Conservation (phyloP, 1,140 invertebrate genomes). For the Ceratitis capitata region DNA sequence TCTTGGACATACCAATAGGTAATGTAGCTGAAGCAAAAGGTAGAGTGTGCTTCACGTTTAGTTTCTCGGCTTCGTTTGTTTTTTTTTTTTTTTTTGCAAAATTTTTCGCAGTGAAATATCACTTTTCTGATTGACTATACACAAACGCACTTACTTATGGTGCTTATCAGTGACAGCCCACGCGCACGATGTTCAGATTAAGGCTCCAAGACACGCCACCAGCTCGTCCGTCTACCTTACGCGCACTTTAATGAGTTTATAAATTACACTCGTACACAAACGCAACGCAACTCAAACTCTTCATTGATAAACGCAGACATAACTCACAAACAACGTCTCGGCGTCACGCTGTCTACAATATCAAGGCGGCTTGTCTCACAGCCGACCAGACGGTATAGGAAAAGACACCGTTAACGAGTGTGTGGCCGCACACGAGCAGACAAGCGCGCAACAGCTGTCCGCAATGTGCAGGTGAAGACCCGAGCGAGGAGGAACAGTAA, state of each 20-base stretch:
- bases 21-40: not conserved
- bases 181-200: not conserved
- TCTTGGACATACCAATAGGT: not conserved
- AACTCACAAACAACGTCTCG: not conserved
- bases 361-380: not conserved
- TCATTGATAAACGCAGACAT: not conserved
- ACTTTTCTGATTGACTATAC: conserved; percentile 19
- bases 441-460: conserved; percentile 18
- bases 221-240: not conserved
- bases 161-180: not conserved
- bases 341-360: conserved; percentile 5
- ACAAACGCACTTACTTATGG: not conserved
- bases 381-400: not conserved
- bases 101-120: not conserved
- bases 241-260: not conserved
- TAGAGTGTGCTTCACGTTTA: not conserved
- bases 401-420: not conserved
- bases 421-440: not conserved
- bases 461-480: not conserved
- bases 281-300: not conserved
- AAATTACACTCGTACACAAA: not conserved
- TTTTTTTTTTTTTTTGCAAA: not conserved
- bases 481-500: not conserved
- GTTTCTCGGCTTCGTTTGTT: not conserved
- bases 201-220: not conserved